Base-by-base conservation (phyloP, 2,888 invertebrate species). In the Phyto melanocephala region DNA sequence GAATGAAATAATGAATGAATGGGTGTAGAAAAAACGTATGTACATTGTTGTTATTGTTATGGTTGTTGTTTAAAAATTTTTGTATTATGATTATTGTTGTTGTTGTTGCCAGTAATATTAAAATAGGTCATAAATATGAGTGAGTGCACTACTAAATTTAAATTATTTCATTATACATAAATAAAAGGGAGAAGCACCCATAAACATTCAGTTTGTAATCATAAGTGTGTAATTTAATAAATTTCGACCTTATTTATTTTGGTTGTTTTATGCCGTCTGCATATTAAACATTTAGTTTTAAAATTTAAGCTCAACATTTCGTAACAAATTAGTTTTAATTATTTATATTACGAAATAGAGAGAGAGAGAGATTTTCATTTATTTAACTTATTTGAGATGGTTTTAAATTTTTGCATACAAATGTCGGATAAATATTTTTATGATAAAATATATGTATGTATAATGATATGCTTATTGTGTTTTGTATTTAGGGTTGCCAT, bases 61-160 rank as follows among this genome's bases (percentile, higher is more conserved):
- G 35, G 45, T 47, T n/a, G 20, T 33, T 52, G 22, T 20, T 22
- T 22, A 28, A 28, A 28, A 5, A 28, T 52, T 62, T 62, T 42
- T 40, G 40, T 17, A 20, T 47, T 28, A 13, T 52, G 22, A 52
- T 50, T 42, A 52, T 62, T 62, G 35, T 17, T 54, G 20, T 20
- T 47, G 40, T 52, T 52, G 28, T 37, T 37, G 10, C 8, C 2
- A 17, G 54, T 33, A 63, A 70, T 35, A 15, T 63, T 56, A 11
- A 77, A 77, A 63, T 70, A 35, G 70, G 70, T 77, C 70, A 77
- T 70, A 63, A 70, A 52, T 70, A 54, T 58, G 20, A 52, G 62
- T 42, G 15, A 28, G 11, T 47, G 28, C 24, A 62, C 56, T 24
- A 42, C 22, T 37, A n/a, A 50, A 60, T 60, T 71, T n/a, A 52